Conservation (phyloP, 2,797 vertebrate species). For the Sebastes alutus region DNA sequence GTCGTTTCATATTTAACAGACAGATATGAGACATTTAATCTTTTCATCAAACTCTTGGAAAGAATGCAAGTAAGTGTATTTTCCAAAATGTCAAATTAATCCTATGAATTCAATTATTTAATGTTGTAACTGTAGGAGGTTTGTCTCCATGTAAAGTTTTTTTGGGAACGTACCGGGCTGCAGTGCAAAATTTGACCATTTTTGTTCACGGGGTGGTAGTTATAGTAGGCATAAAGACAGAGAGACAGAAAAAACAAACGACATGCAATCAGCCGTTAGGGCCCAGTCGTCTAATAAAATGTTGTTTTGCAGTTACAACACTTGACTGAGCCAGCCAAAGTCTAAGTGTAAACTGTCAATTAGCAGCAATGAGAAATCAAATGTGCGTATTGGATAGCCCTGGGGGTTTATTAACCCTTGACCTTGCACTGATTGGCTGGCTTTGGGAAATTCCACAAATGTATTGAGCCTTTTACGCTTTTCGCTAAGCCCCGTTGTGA, state of each 20-base stretch:
- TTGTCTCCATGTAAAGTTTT: not conserved
- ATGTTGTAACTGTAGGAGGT: not conserved
- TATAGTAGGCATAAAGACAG: not conserved
- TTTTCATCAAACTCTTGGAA: not conserved
- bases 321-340: constrained; percentile 1
- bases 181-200: not conserved
- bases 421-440: constrained; percentile 52
- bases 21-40: not conserved
- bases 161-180: not conserved
- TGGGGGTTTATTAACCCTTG: constrained; percentile 61
- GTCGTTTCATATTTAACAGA: not conserved
- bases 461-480: constrained; percentile 36
- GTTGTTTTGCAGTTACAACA: constrained; percentile 22
- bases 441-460: constrained; percentile 65
- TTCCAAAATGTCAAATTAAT: not conserved
- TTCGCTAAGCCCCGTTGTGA: constrained; percentile 16
- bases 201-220: not conserved
- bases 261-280: constrained; percentile 6
- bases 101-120: not conserved
- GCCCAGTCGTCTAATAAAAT: not conserved
- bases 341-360: constrained; percentile 36
- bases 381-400: constrained; percentile 6
- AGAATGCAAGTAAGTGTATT: not conserved
- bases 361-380: constrained; percentile 29
- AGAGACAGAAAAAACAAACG: not conserved